These are phyloP conservation scores for Smittia aterrima DNA, from an alignment of 2,888 invertebrate genomes.

Conservation along the genomic window DNA sequence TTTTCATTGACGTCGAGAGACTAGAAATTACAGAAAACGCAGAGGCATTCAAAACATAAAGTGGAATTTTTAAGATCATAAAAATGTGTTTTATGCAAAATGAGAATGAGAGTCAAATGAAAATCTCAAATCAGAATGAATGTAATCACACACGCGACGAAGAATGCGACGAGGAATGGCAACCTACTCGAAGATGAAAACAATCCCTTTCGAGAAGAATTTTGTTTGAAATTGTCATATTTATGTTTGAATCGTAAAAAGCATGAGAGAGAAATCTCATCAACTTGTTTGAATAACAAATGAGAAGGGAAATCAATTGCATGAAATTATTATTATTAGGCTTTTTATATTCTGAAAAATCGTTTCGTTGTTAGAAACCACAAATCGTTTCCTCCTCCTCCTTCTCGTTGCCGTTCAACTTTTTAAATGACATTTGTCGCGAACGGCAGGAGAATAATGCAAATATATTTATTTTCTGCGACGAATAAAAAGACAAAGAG, in stretches of 20 bases:
- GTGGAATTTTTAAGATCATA: constrained; percentile 29
- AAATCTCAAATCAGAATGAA: constrained; percentile 29
- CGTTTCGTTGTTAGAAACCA: constrained; percentile 10
- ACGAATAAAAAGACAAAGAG: constrained; percentile 18
- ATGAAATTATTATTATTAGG: constrained; percentile 41
- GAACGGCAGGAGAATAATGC: constrained; percentile 1
- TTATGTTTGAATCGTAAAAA: constrained; percentile 24
- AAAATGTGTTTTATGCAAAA: constrained; percentile 10
- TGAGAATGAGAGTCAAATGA: constrained; percentile 1
- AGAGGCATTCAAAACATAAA: constrained; percentile 6
- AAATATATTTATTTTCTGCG: constrained; percentile 2
- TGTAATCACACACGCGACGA: constrained; percentile 6
- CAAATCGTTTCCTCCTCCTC: not conserved
- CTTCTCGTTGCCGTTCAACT: not conserved
- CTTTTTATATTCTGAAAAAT: constrained; percentile 33
- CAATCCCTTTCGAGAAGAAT: not conserved
- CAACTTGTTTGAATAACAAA: constrained; percentile 39
- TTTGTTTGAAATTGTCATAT: constrained; percentile 28
- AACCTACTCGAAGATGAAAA: not conserved
- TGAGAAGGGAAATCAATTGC: constrained; percentile 39
- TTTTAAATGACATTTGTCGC: constrained; percentile 4
- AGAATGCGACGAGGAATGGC: not conserved
- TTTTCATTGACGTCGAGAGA: not conserved
- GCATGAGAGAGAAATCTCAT: constrained; percentile 22
- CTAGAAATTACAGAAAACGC: constrained; percentile 1